Evolutionary conservation across 2,113 vertebrate genomes (phyloP).

Genomic region (Galbula dea): DNA sequence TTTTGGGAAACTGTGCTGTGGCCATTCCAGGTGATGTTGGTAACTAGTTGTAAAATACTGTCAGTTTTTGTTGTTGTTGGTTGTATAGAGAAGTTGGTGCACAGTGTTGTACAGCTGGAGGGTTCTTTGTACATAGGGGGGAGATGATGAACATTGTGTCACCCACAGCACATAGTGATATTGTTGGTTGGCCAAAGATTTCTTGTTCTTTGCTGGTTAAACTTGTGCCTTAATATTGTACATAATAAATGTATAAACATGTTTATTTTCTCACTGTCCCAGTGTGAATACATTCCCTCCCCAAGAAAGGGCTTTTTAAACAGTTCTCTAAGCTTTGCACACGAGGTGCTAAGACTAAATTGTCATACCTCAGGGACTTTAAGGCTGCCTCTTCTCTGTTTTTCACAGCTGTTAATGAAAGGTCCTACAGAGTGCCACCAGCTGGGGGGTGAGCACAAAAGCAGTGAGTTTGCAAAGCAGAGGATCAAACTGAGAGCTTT

Average conservation of each 20-base stretch:
- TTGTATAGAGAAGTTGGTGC: slow-evolving; percentile 47
- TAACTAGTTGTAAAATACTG: slow-evolving; percentile 49
- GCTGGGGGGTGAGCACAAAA: not conserved
- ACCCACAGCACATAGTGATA: slow-evolving; percentile 45
- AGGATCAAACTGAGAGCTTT: not conserved
- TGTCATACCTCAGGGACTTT: not conserved
- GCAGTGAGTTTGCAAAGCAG: not conserved
- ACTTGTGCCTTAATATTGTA: slow-evolving; percentile 82
- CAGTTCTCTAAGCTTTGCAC: not conserved
- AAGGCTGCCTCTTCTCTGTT: not conserved
- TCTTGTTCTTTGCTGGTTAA: slow-evolving; percentile 76
- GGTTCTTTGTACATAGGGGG: slow-evolving; percentile 54
- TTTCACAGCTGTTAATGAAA: not conserved
- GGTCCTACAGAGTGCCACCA: not conserved
- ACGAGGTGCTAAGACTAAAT: not conserved
- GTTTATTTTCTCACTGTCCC: slow-evolving; percentile 30
- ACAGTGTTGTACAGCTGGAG: slow-evolving; percentile 44
- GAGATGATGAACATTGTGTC: not conserved
- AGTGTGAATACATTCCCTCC: slow-evolving; percentile 12
- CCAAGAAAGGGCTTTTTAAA: not conserved
- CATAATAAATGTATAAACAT: slow-evolving; percentile 78
- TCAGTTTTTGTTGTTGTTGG: not conserved
- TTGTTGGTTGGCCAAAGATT: slow-evolving; percentile 77
- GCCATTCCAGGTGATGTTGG: slow-evolving; percentile 34
- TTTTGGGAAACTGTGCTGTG: slow-evolving; percentile 29